Base-by-base conservation (phyloP, 2,888 invertebrate genomes). In the Didymodactylos carnosus region DNA sequence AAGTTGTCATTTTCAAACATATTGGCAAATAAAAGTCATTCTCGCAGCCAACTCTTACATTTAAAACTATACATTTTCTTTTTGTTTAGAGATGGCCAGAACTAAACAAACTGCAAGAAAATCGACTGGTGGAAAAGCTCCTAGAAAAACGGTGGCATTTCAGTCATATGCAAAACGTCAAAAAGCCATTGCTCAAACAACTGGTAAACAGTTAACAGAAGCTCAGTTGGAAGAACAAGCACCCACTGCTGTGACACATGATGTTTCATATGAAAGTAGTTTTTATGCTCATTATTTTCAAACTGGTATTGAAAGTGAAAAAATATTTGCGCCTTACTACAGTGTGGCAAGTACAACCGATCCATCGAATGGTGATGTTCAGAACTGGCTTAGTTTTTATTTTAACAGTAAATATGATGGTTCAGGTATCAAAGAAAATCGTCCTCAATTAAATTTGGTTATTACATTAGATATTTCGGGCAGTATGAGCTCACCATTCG, bases 71-170 rank as follows among this genome's bases (percentile, higher is more conserved):
- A n/a, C n/a, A n/a, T n/a, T n/a, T n/a, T n/a, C n/a, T n/a, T n/a
- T n/a, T n/a, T n/a, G n/a, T 76, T 40, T 13, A 14, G 40, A 74
- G 10, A 83, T 83, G 83, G 82, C 83, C 71, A 80, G 83, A 79
- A 83, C 83, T 35, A 83, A 83, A 77, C 83, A 83, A 78, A 83
- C 83, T 40, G 83, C 83, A 39, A 79, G 83, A 77, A 83, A 83
- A 76, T 82, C 82, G 70, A 83, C 83, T 76, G 83, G 83, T 78
- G 83, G 83, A 46, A 83, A 83, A 77, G 83, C 83, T 73, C 82
- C 83, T 16, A 77, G 83, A 69, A 83, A 83, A 76, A 7, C 35
- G 8, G 62, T 19, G 3, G 62, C 35, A 4, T 62, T 62, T 62
- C 35, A 62, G 7, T 10, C 62, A 7, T 29, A 35, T 62, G 62